A percentile compares a stretch with the other conserved stretches of the same genome.
Evolutionary conservation across 1,140 invertebrate species (phyloP).

Genomic region (Drosophila biarmipes): DNA sequence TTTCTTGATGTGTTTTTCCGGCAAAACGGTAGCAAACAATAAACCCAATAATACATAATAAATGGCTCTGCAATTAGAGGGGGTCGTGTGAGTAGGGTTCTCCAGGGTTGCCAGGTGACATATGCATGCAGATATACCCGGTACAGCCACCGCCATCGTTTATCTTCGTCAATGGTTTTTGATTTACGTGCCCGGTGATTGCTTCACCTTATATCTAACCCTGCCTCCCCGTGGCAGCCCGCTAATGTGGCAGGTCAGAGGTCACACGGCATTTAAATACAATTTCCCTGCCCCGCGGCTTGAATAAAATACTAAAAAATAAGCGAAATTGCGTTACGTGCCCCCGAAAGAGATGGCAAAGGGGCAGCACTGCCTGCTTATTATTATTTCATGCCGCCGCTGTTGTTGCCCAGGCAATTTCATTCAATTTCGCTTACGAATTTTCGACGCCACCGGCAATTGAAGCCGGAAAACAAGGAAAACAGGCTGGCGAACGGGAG

Average conservation of each 20-base stretch:
- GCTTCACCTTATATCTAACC: constrained; percentile 17
- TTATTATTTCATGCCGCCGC: constrained; percentile 58
- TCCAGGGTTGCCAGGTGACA: constrained; percentile 26
- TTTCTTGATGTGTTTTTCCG: background rate
- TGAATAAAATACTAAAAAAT: constrained; percentile 29
- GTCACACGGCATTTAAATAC: constrained; percentile 58
- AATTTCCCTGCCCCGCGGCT: constrained; percentile 39
- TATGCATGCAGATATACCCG: background rate
- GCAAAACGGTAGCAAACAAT: background rate
- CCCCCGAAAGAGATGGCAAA: background rate
- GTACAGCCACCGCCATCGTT: constrained; percentile 24
- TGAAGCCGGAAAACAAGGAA: constrained; percentile 22
- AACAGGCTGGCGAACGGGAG: too few relatives aligned
- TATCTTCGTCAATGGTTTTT: constrained; percentile 67
- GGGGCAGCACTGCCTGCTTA: constrained; percentile 29
- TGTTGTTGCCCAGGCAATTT: constrained; percentile 51
- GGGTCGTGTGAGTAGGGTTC: background rate
- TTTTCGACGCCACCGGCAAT: constrained; percentile 58
- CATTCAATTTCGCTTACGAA: constrained; percentile 68
- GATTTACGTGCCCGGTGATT: constrained; percentile 70
- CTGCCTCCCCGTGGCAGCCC: constrained; percentile 1
- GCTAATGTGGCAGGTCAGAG: constrained; percentile 62
- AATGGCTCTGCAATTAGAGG: constrained; percentile 16
- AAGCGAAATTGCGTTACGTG: constrained; percentile 58
- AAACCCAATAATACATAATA: constrained; percentile 24